Percentiles rank a stretch among this genome's conserved stretches.
Evolutionary conservation across 2,888 invertebrate species (phyloP).

Genomic region (Hypomecis atomaria): DNA sequence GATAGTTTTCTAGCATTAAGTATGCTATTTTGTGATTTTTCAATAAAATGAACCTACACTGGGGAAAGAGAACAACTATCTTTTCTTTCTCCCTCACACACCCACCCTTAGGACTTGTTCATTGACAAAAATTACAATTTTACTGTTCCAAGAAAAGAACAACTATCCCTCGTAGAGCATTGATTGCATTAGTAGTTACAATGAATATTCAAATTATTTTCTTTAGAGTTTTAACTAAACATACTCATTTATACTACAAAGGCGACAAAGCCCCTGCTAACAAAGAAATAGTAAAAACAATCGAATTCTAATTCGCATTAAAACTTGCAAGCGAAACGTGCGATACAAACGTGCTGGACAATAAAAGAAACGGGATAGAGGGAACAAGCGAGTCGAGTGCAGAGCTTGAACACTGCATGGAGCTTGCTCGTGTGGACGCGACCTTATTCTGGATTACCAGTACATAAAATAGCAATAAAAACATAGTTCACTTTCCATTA

Average conservation of each 20-base stretch:
- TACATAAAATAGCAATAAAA: not conserved
- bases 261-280: conserved; percentile 24
- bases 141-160: too few species aligned
- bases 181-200: too few species aligned
- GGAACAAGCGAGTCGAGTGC: conserved; percentile 27
- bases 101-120: too few species aligned
- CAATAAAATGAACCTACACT: too few species aligned
- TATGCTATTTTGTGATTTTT: too few species aligned
- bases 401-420: conserved; percentile 31
- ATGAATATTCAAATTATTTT: not conserved
- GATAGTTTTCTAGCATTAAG: too few species aligned
- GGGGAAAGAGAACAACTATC: too few species aligned
- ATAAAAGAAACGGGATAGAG: conserved; percentile 34
- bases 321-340: conserved; percentile 39
- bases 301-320: conserved; percentile 42
- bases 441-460: conserved; percentile 32
- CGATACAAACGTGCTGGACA: conserved; percentile 26
- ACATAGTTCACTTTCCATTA: too few species aligned
- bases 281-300: conserved; percentile 34
- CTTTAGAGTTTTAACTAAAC: not conserved
- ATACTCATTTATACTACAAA: conserved; percentile 14
- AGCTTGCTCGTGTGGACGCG: conserved; percentile 21
- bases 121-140: too few species aligned
- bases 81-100: too few species aligned
- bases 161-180: too few species aligned